Evolutionary conservation across 2,797 vertebrate genomes (phyloP).

Genomic region (Peromyscus eremicus): DNA sequence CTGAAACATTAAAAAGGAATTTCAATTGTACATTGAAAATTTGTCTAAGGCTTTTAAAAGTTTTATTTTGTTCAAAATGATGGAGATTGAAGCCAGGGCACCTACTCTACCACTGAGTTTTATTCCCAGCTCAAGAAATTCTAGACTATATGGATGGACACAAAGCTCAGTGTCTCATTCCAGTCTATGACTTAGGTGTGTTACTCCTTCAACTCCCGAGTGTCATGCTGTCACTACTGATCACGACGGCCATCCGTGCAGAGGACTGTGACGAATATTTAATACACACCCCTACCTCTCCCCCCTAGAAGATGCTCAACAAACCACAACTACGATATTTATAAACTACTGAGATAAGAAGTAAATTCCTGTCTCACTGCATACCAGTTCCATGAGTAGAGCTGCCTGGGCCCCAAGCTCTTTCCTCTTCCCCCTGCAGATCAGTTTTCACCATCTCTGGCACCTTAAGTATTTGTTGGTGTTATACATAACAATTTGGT

Average conservation of each 20-base stretch:
- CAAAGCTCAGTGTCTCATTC: background rate
- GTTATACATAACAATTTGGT: background rate
- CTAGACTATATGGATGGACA: background rate
- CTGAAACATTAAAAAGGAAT: background rate
- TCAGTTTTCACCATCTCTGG: background rate
- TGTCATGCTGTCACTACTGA: background rate
- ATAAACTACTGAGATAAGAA: background rate
- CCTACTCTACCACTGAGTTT: background rate
- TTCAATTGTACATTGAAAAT: background rate
- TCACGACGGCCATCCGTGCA: background rate
- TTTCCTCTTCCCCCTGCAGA: background rate
- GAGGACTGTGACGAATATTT: background rate
- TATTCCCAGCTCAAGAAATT: background rate
- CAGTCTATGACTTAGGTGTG: background rate
- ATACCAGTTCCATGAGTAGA: background rate
- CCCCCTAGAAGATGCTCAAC: background rate
- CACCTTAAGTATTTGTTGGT: background rate
- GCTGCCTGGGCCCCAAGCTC: background rate
- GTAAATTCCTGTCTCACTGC: background rate
- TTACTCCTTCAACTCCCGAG: background rate
- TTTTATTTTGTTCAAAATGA: background rate
- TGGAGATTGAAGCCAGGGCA: background rate
- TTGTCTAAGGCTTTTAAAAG: background rate
- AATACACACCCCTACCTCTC: background rate
- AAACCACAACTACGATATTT: background rate